Conservation (phyloP, 2,888 invertebrate genomes). For the Arctia plantaginis region DNA sequence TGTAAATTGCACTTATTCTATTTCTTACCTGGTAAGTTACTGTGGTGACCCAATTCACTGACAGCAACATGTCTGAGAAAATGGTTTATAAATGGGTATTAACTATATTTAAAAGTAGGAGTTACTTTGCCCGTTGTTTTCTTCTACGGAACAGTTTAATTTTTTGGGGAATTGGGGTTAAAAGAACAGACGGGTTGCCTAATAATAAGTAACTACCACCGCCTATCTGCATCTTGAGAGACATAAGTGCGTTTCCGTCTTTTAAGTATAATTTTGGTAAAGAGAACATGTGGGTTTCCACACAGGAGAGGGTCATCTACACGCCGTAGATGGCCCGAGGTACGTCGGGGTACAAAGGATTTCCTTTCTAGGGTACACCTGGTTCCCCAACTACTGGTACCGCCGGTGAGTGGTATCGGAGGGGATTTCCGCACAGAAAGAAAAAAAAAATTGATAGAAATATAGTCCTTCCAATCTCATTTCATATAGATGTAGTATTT, state of each 20-base stretch:
- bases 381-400: too few relatives aligned
- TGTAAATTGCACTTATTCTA: constrained; percentile 68
- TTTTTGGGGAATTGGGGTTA: neutral
- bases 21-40: constrained; percentile 23
- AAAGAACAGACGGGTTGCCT: too few relatives aligned
- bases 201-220: too few relatives aligned
- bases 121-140: neutral
- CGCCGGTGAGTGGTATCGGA: too few relatives aligned
- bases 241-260: neutral
- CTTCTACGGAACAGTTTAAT: neutral
- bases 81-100: neutral
- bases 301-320: too few relatives aligned
- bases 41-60: constrained; percentile 35
- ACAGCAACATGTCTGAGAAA: constrained; percentile 25
- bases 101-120: neutral
- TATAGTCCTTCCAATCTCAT: neutral
- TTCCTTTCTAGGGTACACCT: too few relatives aligned
- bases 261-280: too few relatives aligned
- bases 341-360: too few relatives aligned
- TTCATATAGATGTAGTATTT: neutral
- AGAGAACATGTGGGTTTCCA: too few relatives aligned
- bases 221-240: neutral
- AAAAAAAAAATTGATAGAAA: too few relatives aligned
- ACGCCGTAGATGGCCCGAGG: too few relatives aligned
- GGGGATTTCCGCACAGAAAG: too few relatives aligned